phyloP scores from a whole-genome alignment of 2,797 vertebrate species.

The Ctenopoma kingsleyae region DNA sequence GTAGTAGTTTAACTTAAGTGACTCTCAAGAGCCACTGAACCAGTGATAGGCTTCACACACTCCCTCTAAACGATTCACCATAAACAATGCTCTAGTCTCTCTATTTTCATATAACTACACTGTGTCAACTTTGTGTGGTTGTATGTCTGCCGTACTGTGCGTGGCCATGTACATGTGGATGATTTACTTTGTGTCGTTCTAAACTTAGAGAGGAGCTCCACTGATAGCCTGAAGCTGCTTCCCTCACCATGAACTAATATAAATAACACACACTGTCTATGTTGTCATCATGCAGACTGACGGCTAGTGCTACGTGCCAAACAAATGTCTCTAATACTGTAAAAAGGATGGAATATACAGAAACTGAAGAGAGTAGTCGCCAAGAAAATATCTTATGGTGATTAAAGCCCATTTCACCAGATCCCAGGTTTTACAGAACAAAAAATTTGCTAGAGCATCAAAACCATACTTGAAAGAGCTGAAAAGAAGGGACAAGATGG shows the following conservation, averaged over 20 bases:
- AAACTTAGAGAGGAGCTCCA: slow-evolving; percentile 44
- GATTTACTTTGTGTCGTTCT: slow-evolving; percentile 58
- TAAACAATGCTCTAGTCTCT: slow-evolving; percentile 40
- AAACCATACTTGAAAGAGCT: slow-evolving; percentile 40
- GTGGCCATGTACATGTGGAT: slow-evolving; percentile 42
- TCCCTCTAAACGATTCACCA: slow-evolving; percentile 35
- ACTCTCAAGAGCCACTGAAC: slow-evolving; percentile 30
- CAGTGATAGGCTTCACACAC: slow-evolving; percentile 31
- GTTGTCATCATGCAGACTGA: slow-evolving; percentile 38
- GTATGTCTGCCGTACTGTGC: slow-evolving; percentile 33
- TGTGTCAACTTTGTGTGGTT: slow-evolving; percentile 40
- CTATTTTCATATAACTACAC: slow-evolving; percentile 43
- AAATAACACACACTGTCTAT: slow-evolving; percentile 45
- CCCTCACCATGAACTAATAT: slow-evolving; percentile 35
- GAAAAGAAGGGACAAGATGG: slow-evolving; percentile 27
- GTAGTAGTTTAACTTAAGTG: slow-evolving; percentile 24
- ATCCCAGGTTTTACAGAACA: slow-evolving; percentile 44
- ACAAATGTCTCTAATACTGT: slow-evolving; percentile 28
- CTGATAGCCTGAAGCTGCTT: slow-evolving; percentile 32
- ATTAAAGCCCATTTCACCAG: slow-evolving; percentile 36
- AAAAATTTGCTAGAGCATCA: slow-evolving; percentile 28
- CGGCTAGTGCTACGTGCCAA: slow-evolving; percentile 13
- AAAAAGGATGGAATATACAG: slow-evolving; percentile 30
- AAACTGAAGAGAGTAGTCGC: slow-evolving; percentile 2
- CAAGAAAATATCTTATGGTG: slow-evolving; percentile 20